These are phyloP conservation scores for Saccopteryx bilineata DNA, from an alignment of 2,113 vertebrate genomes.

Conservation along the genomic window DNA sequence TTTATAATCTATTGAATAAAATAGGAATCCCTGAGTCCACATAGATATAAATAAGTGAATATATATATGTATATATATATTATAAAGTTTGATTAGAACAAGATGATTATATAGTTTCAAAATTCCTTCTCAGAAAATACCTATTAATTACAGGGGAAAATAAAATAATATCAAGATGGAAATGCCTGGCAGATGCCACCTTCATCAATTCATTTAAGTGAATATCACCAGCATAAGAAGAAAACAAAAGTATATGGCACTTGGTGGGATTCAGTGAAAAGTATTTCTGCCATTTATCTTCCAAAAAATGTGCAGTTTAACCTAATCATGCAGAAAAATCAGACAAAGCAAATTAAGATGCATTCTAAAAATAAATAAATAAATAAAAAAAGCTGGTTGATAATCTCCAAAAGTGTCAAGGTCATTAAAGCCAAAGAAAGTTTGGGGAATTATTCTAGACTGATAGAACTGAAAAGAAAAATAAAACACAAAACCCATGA, in stretches of 20 bases:
- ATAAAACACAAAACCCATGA: not conserved
- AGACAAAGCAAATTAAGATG: slow-evolving; percentile 30
- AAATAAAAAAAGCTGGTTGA: not conserved
- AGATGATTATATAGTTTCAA: not conserved
- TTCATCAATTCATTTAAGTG: not conserved
- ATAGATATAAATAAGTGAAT: not conserved
- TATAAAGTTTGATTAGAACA: not conserved
- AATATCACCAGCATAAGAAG: not conserved
- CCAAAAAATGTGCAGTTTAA: not conserved
- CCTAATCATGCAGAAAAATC: not conserved
- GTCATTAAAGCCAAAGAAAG: not conserved
- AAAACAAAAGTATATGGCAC: not conserved
- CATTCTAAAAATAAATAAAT: not conserved
- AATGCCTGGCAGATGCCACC: not conserved
- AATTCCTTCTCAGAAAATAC: not conserved
- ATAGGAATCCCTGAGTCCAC: not conserved
- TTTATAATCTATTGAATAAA: not conserved
- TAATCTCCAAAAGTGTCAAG: not conserved
- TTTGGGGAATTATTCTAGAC: not conserved
- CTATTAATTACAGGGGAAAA: not conserved
- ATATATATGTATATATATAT: not conserved
- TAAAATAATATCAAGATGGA: not conserved
- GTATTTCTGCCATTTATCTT: not conserved
- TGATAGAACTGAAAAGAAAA: not conserved
- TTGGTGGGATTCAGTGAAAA: not conserved